Percentiles rank a stretch among this genome's conserved stretches.
These are phyloP conservation scores for Phaetusa simplex DNA, from an alignment of 2,113 vertebrate genomes.

Conservation along the genomic window DNA sequence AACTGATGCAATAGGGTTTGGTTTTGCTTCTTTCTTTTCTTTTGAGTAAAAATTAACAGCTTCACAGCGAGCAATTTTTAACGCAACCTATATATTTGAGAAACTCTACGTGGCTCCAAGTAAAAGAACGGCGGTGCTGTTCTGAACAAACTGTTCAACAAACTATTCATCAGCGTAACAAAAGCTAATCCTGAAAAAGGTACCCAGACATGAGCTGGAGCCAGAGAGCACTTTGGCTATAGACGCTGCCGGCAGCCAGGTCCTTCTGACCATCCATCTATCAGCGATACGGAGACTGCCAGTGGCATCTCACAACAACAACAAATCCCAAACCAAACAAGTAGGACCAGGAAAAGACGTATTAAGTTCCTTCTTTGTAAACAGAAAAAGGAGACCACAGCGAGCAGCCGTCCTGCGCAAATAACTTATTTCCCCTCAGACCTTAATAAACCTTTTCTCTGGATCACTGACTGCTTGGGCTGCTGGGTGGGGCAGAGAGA, in stretches of 20 bases:
- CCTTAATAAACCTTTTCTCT: slow-evolving; percentile 48
- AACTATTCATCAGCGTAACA: background rate
- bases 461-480: background rate
- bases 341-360: slow-evolving; percentile 67
- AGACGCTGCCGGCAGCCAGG: slow-evolving; percentile 25
- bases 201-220: slow-evolving; percentile 50
- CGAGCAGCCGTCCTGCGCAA: background rate
- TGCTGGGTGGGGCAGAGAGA: background rate
- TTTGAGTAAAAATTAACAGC: slow-evolving; percentile 33
- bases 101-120: slow-evolving; percentile 2
- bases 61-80: slow-evolving; percentile 18
- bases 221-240: slow-evolving; percentile 10
- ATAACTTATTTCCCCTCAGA: slow-evolving; percentile 70
- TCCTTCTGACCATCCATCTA: slow-evolving; percentile 58
- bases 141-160: slow-evolving; percentile 33
- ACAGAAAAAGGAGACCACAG: slow-evolving; percentile 66
- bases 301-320: slow-evolving; percentile 54
- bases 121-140: background rate
- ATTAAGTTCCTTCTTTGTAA: slow-evolving; percentile 73
- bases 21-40: background rate
- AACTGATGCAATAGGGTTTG: slow-evolving; percentile 16
- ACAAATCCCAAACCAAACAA: slow-evolving; percentile 66
- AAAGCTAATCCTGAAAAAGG: slow-evolving; percentile 53
- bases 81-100: slow-evolving; percentile 4
- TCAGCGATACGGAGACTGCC: slow-evolving; percentile 5